phyloP scores from a whole-genome alignment of 2,888 invertebrate species.

The Diadromus collaris region DNA sequence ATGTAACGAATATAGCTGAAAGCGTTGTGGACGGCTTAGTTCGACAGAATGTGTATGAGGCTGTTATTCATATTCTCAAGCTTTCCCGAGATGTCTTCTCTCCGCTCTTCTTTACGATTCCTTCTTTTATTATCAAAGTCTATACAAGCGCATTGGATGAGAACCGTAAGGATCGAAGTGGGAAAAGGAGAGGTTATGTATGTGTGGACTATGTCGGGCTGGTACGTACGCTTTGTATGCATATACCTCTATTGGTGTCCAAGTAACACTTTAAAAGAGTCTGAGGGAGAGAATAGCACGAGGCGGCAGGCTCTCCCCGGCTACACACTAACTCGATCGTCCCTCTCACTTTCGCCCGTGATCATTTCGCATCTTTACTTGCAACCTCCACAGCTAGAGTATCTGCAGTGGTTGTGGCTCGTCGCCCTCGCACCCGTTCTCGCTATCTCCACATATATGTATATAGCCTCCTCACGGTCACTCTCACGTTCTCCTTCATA shows the following conservation, averaged over 20 bases:
- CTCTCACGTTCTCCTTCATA: conserved; percentile 24
- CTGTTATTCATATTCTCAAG: conserved; percentile 4
- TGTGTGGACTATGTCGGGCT: background rate
- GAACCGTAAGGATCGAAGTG: conserved; percentile 3
- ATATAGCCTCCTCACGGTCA: background rate
- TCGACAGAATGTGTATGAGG: conserved; percentile 2
- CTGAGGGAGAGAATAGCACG: conserved; percentile 6
- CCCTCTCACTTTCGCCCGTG: conserved; percentile 20
- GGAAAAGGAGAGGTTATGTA: background rate
- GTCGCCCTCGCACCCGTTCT: conserved; percentile 4
- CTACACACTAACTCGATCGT: conserved; percentile 19
- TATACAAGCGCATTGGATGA: conserved; percentile 4
- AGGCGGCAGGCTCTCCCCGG: conserved; percentile 2
- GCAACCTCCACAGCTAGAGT: conserved; percentile 8
- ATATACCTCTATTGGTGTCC: conserved; percentile 4
- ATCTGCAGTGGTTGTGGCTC: background rate
- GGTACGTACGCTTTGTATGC: background rate
- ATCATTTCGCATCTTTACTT: conserved; percentile 16
- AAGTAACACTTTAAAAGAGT: conserved; percentile 1
- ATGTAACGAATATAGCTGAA: background rate
- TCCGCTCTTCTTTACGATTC: conserved; percentile 10
- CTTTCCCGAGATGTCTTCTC: background rate
- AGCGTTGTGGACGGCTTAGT: background rate
- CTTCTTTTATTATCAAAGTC: conserved; percentile 14
- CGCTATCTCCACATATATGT: conserved; percentile 12